Evolutionary conservation across 2,888 invertebrate genomes (phyloP).

Genomic region (Dicranocentrus wangi): DNA sequence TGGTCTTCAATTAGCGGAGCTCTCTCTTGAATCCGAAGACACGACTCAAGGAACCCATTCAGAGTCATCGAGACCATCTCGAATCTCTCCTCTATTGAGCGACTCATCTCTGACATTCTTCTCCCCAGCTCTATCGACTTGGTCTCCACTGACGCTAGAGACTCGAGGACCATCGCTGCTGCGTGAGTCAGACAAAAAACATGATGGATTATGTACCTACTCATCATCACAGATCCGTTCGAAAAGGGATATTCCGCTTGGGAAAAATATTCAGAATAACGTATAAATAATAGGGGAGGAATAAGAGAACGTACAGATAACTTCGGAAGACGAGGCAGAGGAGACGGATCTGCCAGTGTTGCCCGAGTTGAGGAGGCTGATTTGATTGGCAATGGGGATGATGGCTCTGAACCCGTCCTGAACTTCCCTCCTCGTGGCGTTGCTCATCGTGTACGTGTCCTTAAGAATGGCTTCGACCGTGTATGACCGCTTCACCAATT

Average conservation of each 20-base stretch:
- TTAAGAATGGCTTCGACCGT: slow-evolving; percentile 76
- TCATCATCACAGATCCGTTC: no score
- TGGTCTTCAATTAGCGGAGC: slow-evolving; percentile 79
- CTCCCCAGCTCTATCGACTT: slow-evolving; percentile 68
- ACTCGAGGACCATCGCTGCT: slow-evolving; percentile 71
- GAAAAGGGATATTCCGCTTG: no score
- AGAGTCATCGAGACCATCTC: slow-evolving; percentile 77
- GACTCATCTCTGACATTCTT: slow-evolving; percentile 66
- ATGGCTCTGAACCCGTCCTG: slow-evolving; percentile 54
- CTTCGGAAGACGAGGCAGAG: slow-evolving; percentile 32
- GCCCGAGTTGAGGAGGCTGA: not conserved
- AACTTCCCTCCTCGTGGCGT: slow-evolving; percentile 76
- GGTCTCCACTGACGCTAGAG: slow-evolving; percentile 69
- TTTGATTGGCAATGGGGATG: slow-evolving; percentile 43
- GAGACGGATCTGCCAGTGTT: slow-evolving; percentile 5
- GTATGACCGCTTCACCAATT: slow-evolving; percentile 79
- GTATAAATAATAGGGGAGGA: no score
- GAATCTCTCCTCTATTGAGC: slow-evolving; percentile 69
- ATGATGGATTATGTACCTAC: no score
- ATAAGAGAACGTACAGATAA: slow-evolving; percentile 66
- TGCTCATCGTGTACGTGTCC: slow-evolving; percentile 77
- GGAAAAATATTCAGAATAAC: not conserved
- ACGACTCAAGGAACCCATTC: slow-evolving; percentile 81
- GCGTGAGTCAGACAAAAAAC: no score
- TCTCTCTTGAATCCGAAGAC: slow-evolving; percentile 81